Evolutionary conservation across 2,888 invertebrate genomes (phyloP).

Genomic region (Brachypalpus laphriformis): DNA sequence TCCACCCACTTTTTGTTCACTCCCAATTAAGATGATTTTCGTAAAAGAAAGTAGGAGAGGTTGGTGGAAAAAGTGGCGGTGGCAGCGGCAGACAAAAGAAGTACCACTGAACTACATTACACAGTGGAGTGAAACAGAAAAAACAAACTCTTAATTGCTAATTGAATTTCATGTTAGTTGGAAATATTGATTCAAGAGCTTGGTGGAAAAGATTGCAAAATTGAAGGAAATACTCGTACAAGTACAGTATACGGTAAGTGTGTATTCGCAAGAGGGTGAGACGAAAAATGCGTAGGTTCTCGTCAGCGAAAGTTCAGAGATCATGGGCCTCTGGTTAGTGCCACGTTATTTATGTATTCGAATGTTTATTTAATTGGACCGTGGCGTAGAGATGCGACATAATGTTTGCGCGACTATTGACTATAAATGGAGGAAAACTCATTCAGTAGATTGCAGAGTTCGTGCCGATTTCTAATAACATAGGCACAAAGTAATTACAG

Average conservation of each 20-base stretch:
- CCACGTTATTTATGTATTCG: background rate
- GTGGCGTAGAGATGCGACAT: background rate
- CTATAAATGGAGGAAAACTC: background rate
- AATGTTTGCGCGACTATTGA: background rate
- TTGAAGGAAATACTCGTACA: background rate
- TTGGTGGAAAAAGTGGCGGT: slow-evolving; percentile 7
- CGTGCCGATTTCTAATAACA: background rate
- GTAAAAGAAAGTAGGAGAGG: slow-evolving; percentile 23
- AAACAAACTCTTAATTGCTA: slow-evolving; percentile 23
- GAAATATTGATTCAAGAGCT: slow-evolving; percentile 29
- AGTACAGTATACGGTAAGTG: background rate
- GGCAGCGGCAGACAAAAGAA: slow-evolving; percentile 16
- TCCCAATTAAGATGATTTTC: slow-evolving; percentile 4
- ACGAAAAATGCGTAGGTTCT: background rate
- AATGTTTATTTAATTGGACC: background rate
- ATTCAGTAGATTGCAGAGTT: background rate
- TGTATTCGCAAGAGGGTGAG: background rate
- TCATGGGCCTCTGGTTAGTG: background rate
- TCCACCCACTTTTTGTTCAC: slow-evolving; percentile 10
- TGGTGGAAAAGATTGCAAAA: slow-evolving; percentile 15
- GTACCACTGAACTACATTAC: slow-evolving; percentile 36
- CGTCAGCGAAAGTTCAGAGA: background rate
- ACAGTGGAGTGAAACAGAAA: background rate
- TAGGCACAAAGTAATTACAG: background rate
- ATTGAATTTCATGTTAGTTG: slow-evolving; percentile 46